Percentiles rank a stretch among this genome's conserved stretches.
phyloP scores from a whole-genome alignment of 2,113 vertebrate genomes.

The Ptilorrhoa leucosticta region DNA sequence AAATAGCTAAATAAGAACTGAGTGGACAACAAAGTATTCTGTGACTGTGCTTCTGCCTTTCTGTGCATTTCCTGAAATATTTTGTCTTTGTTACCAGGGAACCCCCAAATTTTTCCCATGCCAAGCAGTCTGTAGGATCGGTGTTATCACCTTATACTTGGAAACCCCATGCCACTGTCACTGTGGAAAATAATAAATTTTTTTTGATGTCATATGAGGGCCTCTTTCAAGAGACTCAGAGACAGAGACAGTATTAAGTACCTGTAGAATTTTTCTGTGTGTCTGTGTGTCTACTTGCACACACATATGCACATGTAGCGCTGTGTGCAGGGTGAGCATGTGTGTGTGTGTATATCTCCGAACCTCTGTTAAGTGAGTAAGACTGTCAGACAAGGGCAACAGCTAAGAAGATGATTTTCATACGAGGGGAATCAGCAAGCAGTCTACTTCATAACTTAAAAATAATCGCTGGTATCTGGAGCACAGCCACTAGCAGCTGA shows the following conservation, averaged over 20 bases:
- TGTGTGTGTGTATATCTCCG: neutral
- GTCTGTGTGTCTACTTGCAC: neutral
- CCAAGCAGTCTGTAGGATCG: neutral
- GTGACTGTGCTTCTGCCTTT: neutral
- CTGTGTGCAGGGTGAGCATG: neutral
- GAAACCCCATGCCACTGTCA: neutral
- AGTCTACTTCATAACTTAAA: neutral
- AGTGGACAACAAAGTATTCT: neutral
- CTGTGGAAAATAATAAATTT: neutral
- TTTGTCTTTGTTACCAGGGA: neutral
- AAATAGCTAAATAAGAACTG: neutral
- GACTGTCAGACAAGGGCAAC: neutral
- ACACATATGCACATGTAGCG: rapidly evolving
- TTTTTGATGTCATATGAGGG: neutral
- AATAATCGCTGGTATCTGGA: neutral
- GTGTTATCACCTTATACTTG: neutral
- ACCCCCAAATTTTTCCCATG: neutral
- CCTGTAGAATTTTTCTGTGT: neutral
- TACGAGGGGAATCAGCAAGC: rapidly evolving
- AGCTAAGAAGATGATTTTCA: neutral
- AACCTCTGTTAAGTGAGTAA: neutral
- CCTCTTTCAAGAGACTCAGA: neutral
- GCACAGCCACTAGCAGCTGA: neutral
- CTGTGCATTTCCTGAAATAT: neutral
- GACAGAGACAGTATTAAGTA: neutral